phyloP scores from a whole-genome alignment of 2,888 invertebrate genomes.

The Taphrorychus bicolor region DNA sequence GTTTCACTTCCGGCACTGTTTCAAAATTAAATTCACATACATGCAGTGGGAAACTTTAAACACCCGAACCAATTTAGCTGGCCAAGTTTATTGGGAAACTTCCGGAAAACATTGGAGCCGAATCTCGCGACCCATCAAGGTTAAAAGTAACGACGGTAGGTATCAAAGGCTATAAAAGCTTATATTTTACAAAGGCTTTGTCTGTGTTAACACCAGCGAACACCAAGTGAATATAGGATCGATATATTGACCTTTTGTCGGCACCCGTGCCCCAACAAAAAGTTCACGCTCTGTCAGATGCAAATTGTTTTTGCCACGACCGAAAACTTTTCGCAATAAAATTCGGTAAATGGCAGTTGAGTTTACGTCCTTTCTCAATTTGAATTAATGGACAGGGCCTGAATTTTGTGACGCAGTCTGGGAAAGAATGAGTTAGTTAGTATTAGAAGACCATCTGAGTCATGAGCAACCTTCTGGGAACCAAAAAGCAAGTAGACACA shows the following conservation, averaged over 20 bases:
- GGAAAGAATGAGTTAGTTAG: no score
- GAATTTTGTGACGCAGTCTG: background rate
- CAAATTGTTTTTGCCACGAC: slow-evolving; percentile 21
- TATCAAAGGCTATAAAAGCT: slow-evolving; percentile 17
- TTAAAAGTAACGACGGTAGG: slow-evolving; percentile 12
- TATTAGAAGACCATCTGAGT: no score
- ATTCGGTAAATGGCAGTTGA: background rate
- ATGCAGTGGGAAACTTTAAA: slow-evolving; percentile 1
- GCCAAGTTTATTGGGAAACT: slow-evolving; percentile 5
- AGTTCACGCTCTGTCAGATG: slow-evolving; percentile 29
- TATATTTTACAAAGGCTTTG: slow-evolving; percentile 35
- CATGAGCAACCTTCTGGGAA: no score
- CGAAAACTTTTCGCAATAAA: slow-evolving; percentile 12
- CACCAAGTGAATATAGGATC: slow-evolving; percentile 35
- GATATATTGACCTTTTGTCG: slow-evolving; percentile 42
- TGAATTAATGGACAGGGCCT: background rate
- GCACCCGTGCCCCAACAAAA: slow-evolving; percentile 37
- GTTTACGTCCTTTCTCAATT: background rate
- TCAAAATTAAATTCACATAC: background rate
- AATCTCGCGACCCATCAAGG: slow-evolving; percentile 8
- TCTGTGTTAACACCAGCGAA: slow-evolving; percentile 38
- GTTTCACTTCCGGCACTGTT: background rate
- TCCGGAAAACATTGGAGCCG: background rate
- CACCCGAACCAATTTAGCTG: background rate
- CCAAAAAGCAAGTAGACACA: no score